phyloP scores from a whole-genome alignment of 1,140 invertebrate species.

The Aradophagus sp. region DNA sequence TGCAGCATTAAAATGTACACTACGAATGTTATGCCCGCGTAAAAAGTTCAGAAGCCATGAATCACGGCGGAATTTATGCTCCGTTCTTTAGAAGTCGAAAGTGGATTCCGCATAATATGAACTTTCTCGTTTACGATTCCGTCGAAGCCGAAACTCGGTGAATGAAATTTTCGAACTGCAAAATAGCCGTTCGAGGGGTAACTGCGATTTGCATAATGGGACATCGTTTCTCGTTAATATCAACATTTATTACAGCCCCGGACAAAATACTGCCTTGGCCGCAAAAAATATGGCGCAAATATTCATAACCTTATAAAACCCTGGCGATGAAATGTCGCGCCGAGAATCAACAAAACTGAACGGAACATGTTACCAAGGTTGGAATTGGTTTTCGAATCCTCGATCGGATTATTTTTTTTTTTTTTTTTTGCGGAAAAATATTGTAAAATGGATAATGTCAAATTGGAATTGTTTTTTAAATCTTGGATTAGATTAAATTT shows the following conservation, averaged over 20 bases:
- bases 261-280: slow-evolving; percentile 35
- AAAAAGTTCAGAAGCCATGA: slow-evolving; percentile 51
- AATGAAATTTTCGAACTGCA: slow-evolving; percentile 54
- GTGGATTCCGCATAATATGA: slow-evolving; percentile 55
- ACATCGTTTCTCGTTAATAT: slow-evolving; percentile 50
- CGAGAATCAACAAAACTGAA: background rate
- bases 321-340: slow-evolving; percentile 19
- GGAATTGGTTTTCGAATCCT: too few relatives aligned
- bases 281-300: slow-evolving; percentile 43
- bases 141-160: slow-evolving; percentile 42
- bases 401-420: too few relatives aligned
- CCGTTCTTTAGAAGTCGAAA: slow-evolving; percentile 56
- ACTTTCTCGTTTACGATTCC: slow-evolving; percentile 56
- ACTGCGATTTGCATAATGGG: slow-evolving; percentile 53
- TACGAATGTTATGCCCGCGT: slow-evolving; percentile 43
- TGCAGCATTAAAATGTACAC: slow-evolving; percentile 47
- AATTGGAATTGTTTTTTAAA: too few relatives aligned
- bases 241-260: slow-evolving; percentile 45
- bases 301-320: slow-evolving; percentile 44
- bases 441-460: too few relatives aligned
- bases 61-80: slow-evolving; percentile 52
- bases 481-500: too few relatives aligned
- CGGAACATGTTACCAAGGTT: too few relatives aligned
- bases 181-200: slow-evolving; percentile 53
- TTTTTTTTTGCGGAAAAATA: too few relatives aligned